Evolutionary conservation across 2,888 invertebrate species (phyloP).

Genomic region (Hermodice carunculata): DNA sequence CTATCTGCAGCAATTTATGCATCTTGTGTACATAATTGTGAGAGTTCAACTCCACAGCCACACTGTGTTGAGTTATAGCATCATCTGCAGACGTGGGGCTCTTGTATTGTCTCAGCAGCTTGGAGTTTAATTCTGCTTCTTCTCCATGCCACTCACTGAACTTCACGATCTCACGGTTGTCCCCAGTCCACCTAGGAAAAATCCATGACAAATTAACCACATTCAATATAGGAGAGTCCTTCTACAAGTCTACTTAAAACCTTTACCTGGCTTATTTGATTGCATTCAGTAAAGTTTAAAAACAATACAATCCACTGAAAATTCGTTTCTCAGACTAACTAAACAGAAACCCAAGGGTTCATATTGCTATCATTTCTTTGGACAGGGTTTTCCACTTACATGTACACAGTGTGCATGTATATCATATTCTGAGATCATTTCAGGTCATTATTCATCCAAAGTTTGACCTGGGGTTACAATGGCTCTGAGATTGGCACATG

Average conservation of each 20-base stretch:
- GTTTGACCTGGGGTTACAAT: too few relatives aligned
- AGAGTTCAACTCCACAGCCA: slow-evolving; percentile 54
- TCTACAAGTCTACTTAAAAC: neutral
- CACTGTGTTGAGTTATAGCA: slow-evolving; percentile 56
- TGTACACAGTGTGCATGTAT: too few relatives aligned
- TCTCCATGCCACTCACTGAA: slow-evolving; percentile 27
- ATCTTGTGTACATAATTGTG: slow-evolving; percentile 67
- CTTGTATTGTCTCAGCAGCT: slow-evolving; percentile 52
- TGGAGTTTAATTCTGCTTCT: slow-evolving; percentile 26
- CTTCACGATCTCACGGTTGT: slow-evolving; percentile 56
- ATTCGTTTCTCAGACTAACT: too few relatives aligned
- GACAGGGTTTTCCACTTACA: too few relatives aligned
- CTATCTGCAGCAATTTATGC: slow-evolving; percentile 62
- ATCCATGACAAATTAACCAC: neutral
- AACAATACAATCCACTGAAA: too few relatives aligned
- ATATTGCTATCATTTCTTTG: too few relatives aligned
- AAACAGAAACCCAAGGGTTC: too few relatives aligned
- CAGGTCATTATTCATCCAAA: too few relatives aligned
- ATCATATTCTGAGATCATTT: too few relatives aligned
- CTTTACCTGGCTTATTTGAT: neutral
- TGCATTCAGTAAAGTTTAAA: neutral
- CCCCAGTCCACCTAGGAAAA: slow-evolving; percentile 55
- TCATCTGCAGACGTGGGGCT: slow-evolving; percentile 51
- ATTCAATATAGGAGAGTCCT: neutral
- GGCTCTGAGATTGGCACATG: too few relatives aligned